Base-by-base conservation (phyloP, 2,797 vertebrate species). In the Cryptoblepharus egeriae region DNA sequence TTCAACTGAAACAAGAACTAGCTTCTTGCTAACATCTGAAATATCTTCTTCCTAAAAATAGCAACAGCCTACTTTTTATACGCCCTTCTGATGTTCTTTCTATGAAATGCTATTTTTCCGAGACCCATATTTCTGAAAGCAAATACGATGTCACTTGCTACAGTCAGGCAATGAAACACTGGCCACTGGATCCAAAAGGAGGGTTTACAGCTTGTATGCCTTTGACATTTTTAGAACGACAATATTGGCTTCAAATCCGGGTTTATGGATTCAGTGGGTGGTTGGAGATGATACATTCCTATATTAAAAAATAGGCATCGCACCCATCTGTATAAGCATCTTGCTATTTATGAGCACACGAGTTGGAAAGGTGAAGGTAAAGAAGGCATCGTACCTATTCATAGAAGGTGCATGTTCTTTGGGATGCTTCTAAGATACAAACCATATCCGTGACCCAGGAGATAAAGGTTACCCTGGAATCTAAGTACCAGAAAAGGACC, bases 1-100 rank as follows among this genome's bases (percentile, higher is more conserved):
- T 83, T 90, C 88, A 91, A 90, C 85, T 81, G 24, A 92, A 91
- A 91, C 91, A 93, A 90, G 89, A 82, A 83, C 81, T 90, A 87
- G 85, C 90, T 91, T 91, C 88, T 85, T 88, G 60, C 81, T 90
- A 88, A 79, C 89, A 92, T 86, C 83, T 76, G 52, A 49, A 91
- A 90, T 85, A 90, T 84, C 84, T 90, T 85, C 88, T 85, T 87
- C 88, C 89, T 91, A 81, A 90, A 89, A 85, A 91, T 75, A 86
- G 82, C 86, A 90, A 86, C 88, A 91, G 86, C 85, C 87, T 88
- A 60, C 90, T 92, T n/a, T 87, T 88, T 88, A 92, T 89, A 90
- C 75, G 88, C 83, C 61, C 84, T 88, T 90, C 74, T 77, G 86
- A 75, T 74, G 82, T 64, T 82, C 84, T 81, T 72, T 90, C 87